These are phyloP conservation scores for Danio jaintianensis DNA, from an alignment of 2,797 vertebrate species.

Conservation along the genomic window DNA sequence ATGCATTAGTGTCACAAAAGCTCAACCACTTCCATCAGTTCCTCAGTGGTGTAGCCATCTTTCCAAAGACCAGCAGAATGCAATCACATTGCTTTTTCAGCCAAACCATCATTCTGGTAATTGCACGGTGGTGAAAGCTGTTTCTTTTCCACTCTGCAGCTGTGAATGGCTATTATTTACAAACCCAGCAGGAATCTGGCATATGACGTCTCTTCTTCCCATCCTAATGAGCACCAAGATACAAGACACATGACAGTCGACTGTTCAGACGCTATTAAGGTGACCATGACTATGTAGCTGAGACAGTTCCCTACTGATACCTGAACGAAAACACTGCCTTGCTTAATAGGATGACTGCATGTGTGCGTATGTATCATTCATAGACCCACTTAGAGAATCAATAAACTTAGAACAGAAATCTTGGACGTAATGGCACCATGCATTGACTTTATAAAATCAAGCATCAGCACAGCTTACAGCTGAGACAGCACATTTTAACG, in stretches of 20 bases:
- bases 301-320: constrained; percentile 41
- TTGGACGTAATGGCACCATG: constrained; percentile 18
- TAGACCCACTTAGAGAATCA: constrained; percentile 40
- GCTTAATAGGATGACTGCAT: constrained; percentile 18
- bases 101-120: constrained; percentile 48
- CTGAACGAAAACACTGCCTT: constrained; percentile 33
- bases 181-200: constrained; percentile 49
- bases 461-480: constrained; percentile 31
- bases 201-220: constrained; percentile 42
- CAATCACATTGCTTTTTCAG: constrained; percentile 25
- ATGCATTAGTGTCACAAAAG: neutral
- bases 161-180: constrained; percentile 55
- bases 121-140: constrained; percentile 35
- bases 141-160: constrained; percentile 51
- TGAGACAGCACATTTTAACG: constrained; percentile 35
- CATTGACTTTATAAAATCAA: constrained; percentile 40
- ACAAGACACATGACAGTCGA: constrained; percentile 32
- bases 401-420: constrained; percentile 32
- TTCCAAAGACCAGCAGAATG: constrained; percentile 18
- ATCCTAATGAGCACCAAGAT: constrained; percentile 44
- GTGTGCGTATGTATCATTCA: constrained; percentile 26
- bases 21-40: neutral
- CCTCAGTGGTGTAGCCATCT: constrained; percentile 1
- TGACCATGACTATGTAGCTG: constrained; percentile 11
- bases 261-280: constrained; percentile 27